Evolutionary conservation across 53 echinoderm and acorn worm genomes (phyloP).

Genomic region (Stichopus horrens): DNA sequence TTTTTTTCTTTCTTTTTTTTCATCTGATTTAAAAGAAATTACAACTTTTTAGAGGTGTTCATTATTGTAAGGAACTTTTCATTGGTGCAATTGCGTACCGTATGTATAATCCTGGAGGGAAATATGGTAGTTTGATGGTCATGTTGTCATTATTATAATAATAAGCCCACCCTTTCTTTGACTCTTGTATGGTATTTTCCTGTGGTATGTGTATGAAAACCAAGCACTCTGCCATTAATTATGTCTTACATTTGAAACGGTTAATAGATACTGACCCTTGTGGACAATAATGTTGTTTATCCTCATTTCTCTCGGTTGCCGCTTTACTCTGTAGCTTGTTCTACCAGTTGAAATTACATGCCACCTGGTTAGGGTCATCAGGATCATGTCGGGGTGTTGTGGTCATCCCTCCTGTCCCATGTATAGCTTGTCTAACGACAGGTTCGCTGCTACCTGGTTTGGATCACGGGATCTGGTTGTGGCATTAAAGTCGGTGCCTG

Average conservation of each 20-base stretch:
- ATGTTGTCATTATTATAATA: slow-evolving; percentile 47
- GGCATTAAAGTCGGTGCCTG: too few species aligned
- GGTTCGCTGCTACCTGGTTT: too few species aligned
- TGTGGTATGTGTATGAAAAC: slow-evolving; percentile 47
- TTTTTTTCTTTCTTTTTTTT: slow-evolving; percentile 21
- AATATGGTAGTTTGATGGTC: slow-evolving; percentile 45
- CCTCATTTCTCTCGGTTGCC: not conserved
- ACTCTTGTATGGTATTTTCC: slow-evolving; percentile 50
- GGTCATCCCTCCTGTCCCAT: too few species aligned
- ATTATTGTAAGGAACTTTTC: slow-evolving; percentile 33
- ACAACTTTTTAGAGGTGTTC: slow-evolving; percentile 41
- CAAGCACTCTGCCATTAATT: slow-evolving; percentile 48
- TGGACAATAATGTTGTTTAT: slow-evolving; percentile 15
- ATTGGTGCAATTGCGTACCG: slow-evolving; percentile 44
- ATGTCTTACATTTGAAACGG: slow-evolving; percentile 49
- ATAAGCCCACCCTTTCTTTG: slow-evolving; percentile 50
- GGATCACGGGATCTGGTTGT: too few species aligned
- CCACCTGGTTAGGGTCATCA: too few species aligned
- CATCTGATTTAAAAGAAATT: slow-evolving; percentile 21
- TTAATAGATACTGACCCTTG: slow-evolving; percentile 52
- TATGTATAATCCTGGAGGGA: slow-evolving; percentile 24
- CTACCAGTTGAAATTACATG: too few species aligned
- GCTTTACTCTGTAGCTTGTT: too few species aligned
- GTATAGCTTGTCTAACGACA: too few species aligned
- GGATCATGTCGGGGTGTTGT: too few species aligned